phyloP scores from a whole-genome alignment of 2,113 vertebrate genomes.

The Calyptommatus sinebrachiatus region DNA sequence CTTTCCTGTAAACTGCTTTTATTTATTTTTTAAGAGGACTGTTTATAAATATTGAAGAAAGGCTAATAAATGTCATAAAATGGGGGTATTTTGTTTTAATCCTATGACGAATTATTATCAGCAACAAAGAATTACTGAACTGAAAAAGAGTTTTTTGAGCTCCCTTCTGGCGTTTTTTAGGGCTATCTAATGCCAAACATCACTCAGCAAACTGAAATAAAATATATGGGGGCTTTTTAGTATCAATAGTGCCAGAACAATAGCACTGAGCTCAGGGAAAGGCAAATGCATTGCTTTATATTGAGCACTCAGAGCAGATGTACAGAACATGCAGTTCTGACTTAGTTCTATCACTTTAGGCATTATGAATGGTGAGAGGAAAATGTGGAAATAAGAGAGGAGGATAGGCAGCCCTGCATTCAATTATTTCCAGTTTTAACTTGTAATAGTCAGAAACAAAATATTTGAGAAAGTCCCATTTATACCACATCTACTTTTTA shows the following conservation, averaged over 20 bases:
- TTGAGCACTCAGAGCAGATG: background rate
- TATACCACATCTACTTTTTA: background rate
- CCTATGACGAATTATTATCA: background rate
- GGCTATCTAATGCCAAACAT: background rate
- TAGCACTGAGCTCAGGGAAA: background rate
- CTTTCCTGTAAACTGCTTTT: too few relatives aligned
- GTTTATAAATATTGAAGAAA: background rate
- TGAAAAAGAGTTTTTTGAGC: background rate
- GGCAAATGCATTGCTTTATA: background rate
- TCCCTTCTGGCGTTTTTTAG: background rate
- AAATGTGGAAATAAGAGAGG: background rate
- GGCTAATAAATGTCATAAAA: background rate
- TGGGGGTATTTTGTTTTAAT: background rate
- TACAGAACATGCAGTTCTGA: background rate
- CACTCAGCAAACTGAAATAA: background rate
- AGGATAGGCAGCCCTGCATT: too few relatives aligned
- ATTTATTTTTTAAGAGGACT: too few relatives aligned
- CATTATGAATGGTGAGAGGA: background rate
- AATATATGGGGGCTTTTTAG: background rate
- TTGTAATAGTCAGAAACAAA: background rate
- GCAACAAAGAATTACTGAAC: background rate
- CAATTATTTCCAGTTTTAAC: background rate
- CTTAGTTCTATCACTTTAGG: background rate
- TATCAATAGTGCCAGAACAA: background rate
- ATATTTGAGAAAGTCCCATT: background rate